A percentile compares a stretch with the other conserved stretches of the same genome.
Evolutionary conservation across 2,888 invertebrate species (phyloP).

Genomic region (Elysia crispata): DNA sequence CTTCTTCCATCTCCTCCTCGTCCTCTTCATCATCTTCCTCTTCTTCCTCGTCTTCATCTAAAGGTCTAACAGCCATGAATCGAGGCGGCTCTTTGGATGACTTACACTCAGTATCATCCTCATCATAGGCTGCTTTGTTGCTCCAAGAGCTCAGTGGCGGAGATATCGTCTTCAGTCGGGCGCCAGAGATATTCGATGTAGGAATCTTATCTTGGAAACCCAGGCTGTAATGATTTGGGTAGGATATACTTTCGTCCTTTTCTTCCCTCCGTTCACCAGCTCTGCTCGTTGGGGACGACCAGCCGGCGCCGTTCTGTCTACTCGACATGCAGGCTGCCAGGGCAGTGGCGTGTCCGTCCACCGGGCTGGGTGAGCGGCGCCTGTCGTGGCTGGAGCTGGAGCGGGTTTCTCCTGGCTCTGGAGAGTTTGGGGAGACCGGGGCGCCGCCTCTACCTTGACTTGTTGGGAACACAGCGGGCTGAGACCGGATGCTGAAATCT

Average conservation of each 20-base stretch:
- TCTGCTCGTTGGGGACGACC: background rate
- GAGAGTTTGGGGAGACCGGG: slow-evolving; percentile 14
- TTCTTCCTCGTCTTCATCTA: slow-evolving; percentile 46
- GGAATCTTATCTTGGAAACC: slow-evolving; percentile 1
- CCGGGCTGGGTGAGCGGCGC: background rate
- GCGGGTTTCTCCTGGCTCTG: slow-evolving; percentile 41
- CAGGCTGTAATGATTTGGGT: too few relatives aligned
- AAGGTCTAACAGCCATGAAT: slow-evolving; percentile 26
- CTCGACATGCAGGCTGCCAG: background rate
- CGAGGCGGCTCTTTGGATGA: background rate
- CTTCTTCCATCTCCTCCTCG: slow-evolving; percentile 46
- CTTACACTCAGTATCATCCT: background rate
- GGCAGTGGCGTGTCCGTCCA: background rate
- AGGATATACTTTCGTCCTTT: too few relatives aligned
- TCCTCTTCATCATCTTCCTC: slow-evolving; percentile 46
- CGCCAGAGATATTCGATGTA: slow-evolving; percentile 24
- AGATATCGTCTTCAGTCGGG: slow-evolving; percentile 29
- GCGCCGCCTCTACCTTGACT: slow-evolving; percentile 4
- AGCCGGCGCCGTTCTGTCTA: background rate
- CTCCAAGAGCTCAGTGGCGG: slow-evolving; percentile 36
- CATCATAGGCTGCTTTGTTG: slow-evolving; percentile 32
- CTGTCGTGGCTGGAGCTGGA: background rate
- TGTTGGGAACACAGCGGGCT: slow-evolving; percentile 42
- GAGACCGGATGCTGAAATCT: slow-evolving; percentile 45
- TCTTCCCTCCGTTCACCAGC: too few relatives aligned